Evolutionary conservation across 2,113 vertebrate species (phyloP).

Genomic region (Macrotis lagotis): DNA sequence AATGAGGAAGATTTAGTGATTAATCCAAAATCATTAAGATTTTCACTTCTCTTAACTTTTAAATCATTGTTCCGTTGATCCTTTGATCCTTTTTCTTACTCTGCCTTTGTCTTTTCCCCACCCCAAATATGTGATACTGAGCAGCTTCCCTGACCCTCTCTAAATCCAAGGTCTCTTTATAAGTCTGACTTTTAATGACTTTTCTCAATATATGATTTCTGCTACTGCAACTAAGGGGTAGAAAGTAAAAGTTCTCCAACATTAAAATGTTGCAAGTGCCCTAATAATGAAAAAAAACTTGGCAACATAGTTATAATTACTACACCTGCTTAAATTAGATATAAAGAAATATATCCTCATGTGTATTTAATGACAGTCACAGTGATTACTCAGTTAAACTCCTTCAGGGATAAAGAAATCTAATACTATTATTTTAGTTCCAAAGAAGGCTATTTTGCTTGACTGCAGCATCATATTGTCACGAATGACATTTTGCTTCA

Average conservation of each 20-base stretch:
- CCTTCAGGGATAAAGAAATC: constrained; percentile 50
- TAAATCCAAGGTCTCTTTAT: background rate
- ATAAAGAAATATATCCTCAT: constrained; percentile 54
- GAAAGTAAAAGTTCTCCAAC: background rate
- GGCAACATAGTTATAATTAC: constrained; percentile 70
- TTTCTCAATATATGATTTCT: background rate
- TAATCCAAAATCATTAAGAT: background rate
- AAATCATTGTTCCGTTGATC: background rate
- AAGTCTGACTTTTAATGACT: background rate
- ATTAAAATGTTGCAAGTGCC: constrained; percentile 15
- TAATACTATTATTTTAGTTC: constrained; percentile 36
- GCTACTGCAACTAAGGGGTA: background rate
- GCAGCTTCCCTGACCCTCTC: background rate
- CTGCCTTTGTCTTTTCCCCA: background rate
- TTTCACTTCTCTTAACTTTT: background rate
- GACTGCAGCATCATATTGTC: background rate
- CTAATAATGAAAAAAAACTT: constrained; percentile 59
- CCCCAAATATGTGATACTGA: background rate
- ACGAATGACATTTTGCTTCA: constrained; percentile 5
- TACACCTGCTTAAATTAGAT: constrained; percentile 54
- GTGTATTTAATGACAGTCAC: constrained; percentile 68
- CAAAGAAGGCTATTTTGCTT: constrained; percentile 26
- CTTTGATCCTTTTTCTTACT: background rate
- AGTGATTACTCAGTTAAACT: constrained; percentile 62
- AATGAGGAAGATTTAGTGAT: background rate